These are phyloP conservation scores for Hemichromis elongatus DNA, from an alignment of 2,113 vertebrate species.

Conservation along the genomic window DNA sequence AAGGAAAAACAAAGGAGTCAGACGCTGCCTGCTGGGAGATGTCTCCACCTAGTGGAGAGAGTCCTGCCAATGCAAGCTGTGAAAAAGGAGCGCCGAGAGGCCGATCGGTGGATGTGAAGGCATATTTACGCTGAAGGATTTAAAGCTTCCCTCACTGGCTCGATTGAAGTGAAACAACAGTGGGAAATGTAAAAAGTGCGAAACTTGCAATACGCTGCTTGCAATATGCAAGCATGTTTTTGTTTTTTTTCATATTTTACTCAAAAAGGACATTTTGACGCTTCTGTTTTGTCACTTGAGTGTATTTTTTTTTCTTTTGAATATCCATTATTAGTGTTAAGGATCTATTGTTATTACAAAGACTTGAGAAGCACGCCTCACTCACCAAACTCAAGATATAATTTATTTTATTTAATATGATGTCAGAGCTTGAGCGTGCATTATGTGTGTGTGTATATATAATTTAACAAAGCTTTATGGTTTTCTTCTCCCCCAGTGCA, in stretches of 20 bases:
- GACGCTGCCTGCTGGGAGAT: not conserved
- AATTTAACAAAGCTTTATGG: not conserved
- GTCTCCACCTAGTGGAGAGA: slow-evolving; percentile 24
- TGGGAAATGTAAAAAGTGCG: not conserved
- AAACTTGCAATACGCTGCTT: not conserved
- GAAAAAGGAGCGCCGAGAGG: not conserved
- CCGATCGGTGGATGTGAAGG: not conserved
- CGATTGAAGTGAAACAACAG: not conserved
- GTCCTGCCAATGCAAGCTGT: slow-evolving; percentile 3
- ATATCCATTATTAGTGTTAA: not conserved
- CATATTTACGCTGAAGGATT: not conserved
- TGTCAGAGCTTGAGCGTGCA: not conserved
- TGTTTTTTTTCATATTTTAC: not conserved
- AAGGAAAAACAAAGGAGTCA: not conserved
- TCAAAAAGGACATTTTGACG: not conserved
- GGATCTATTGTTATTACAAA: not conserved
- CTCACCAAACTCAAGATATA: not conserved
- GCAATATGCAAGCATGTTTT: not conserved
- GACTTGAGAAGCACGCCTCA: not conserved
- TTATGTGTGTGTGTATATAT: not conserved
- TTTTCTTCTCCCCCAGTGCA: not conserved
- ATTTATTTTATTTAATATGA: slow-evolving; percentile 45
- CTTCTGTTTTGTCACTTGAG: not conserved
- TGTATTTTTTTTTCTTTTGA: not conserved
- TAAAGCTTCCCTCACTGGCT: not conserved